phyloP scores from a whole-genome alignment of 2,113 vertebrate species.

The Lontra canadensis region DNA sequence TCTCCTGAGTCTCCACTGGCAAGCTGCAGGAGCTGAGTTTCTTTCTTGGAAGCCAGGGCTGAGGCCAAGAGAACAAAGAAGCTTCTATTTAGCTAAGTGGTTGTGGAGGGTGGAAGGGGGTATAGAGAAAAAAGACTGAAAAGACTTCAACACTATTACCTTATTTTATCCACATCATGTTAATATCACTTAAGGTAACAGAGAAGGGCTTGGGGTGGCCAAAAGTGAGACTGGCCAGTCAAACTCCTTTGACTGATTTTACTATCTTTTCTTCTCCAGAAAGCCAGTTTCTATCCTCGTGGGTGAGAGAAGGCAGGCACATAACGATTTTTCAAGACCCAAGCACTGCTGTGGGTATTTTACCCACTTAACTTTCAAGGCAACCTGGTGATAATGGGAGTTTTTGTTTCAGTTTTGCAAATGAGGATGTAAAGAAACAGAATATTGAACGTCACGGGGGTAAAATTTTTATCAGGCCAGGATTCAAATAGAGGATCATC shows the following conservation, averaged over 20 bases:
- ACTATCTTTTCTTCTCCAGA: background rate
- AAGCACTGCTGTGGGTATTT: background rate
- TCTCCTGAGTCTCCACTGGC: background rate
- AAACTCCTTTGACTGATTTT: background rate
- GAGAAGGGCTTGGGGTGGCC: background rate
- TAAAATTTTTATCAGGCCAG: background rate
- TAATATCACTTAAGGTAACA: background rate
- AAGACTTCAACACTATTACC: background rate
- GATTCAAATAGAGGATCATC: background rate
- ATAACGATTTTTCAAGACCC: background rate
- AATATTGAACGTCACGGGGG: background rate
- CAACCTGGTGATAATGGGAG: background rate
- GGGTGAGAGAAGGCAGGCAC: background rate
- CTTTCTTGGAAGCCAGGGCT: background rate
- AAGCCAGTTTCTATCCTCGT: background rate
- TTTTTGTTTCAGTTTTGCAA: constrained; percentile 13
- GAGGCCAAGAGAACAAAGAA: background rate
- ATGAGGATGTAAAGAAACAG: background rate
- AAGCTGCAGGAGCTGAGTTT: background rate
- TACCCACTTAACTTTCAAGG: background rate
- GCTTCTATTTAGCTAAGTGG: background rate
- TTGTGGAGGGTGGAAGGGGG: background rate
- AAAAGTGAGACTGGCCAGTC: background rate
- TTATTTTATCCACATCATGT: background rate
- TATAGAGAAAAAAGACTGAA: background rate